phyloP scores from a whole-genome alignment of 2,888 invertebrate species.

The Girardia tigrina region DNA sequence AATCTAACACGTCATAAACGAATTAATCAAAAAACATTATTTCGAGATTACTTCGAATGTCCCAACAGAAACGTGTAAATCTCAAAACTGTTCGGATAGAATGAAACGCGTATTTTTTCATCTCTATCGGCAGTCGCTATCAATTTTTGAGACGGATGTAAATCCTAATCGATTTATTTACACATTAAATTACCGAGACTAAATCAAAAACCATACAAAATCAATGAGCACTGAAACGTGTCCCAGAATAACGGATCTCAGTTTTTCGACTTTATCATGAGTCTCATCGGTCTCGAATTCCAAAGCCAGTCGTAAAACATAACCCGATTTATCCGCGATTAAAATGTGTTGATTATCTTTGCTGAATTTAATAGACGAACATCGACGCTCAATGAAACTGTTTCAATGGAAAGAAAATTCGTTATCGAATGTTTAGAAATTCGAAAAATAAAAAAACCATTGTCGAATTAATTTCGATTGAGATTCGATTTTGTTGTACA shows the following conservation, averaged over 20 bases:
- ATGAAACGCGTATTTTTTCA: conserved; percentile 9
- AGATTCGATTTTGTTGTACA: neutral
- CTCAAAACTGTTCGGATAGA: neutral
- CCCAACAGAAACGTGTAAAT: neutral
- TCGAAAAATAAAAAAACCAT: no score
- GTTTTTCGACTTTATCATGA: no score
- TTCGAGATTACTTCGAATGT: neutral
- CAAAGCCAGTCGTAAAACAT: neutral
- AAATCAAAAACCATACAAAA: neutral
- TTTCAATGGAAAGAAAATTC: no score
- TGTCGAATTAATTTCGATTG: neutral
- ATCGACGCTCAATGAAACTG: neutral
- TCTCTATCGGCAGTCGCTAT: neutral
- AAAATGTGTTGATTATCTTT: neutral
- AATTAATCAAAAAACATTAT: neutral
- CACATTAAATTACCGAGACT: no score
- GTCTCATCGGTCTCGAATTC: neutral
- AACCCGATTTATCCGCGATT: neutral
- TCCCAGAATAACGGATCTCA: neutral
- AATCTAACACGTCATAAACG: neutral
- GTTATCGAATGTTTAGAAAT: no score
- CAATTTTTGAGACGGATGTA: neutral
- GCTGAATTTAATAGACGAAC: neutral
- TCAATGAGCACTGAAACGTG: conserved; percentile 15
- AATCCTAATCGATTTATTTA: neutral